Conservation (phyloP, 1,140 invertebrate genomes). For the Drosophila biarmipes region DNA sequence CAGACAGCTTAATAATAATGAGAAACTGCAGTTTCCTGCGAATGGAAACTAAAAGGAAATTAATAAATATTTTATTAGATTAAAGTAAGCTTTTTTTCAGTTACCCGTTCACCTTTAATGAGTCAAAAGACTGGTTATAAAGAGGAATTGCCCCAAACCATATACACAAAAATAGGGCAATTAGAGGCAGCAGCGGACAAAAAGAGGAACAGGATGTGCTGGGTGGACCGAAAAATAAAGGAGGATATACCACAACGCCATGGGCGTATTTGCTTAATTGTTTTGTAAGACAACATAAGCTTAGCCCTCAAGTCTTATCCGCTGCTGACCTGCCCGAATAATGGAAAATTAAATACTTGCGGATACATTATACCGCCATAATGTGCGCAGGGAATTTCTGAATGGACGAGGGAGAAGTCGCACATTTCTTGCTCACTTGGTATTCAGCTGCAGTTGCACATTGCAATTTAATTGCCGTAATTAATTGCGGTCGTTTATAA, state of each 20-base stretch:
- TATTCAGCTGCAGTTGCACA: slow-evolving; percentile 48
- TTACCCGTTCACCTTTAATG: slow-evolving; percentile 28
- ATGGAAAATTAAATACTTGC: slow-evolving; percentile 44
- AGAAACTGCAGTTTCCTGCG: background rate
- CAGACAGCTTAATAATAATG: background rate
- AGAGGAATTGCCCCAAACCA: slow-evolving; percentile 5
- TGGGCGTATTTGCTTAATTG: slow-evolving; percentile 56
- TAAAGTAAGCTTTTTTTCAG: background rate
- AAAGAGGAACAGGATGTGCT: background rate
- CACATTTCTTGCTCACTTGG: slow-evolving; percentile 23
- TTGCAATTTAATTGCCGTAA: slow-evolving; percentile 70
- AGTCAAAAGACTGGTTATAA: background rate
- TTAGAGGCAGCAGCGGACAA: slow-evolving; percentile 16
- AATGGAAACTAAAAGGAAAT: background rate
- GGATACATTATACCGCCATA: slow-evolving; percentile 35
- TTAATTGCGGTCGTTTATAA: slow-evolving; percentile 49
- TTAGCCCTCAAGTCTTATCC: slow-evolving; percentile 6
- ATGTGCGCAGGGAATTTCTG: background rate
- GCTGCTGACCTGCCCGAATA: slow-evolving; percentile 37
- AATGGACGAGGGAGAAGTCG: background rate
- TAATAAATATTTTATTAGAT: background rate
- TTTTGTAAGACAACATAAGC: slow-evolving; percentile 39
- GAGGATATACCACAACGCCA: slow-evolving; percentile 14
- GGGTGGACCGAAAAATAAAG: background rate
- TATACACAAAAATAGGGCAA: slow-evolving; percentile 29